Evolutionary conservation across 2,888 invertebrate species (phyloP).

Genomic region (Sabellastarte sp.): DNA sequence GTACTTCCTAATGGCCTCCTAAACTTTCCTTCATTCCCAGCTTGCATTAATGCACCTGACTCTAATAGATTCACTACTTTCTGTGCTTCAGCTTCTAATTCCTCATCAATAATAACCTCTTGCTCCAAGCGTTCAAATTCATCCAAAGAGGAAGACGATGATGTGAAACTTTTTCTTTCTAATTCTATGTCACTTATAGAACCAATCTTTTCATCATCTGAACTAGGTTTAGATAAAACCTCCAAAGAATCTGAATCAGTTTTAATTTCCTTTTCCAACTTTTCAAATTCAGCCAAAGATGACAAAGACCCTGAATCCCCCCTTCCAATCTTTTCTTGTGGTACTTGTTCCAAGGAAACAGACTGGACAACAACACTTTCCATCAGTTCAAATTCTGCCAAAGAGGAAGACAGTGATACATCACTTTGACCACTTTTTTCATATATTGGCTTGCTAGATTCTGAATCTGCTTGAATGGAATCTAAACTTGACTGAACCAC

Average conservation of each 20-base stretch:
- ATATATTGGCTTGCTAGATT: slow-evolving; percentile 2
- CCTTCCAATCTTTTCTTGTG: slow-evolving; percentile 41
- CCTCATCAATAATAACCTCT: slow-evolving; percentile 38
- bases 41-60: slow-evolving; percentile 45
- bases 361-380: slow-evolving; percentile 72
- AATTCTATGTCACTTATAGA: slow-evolving; percentile 15
- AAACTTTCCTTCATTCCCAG: slow-evolving; percentile 14
- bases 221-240: slow-evolving; percentile 31
- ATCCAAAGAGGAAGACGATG: slow-evolving; percentile 46
- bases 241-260: too few species aligned
- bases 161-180: slow-evolving; percentile 37
- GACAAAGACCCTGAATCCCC: slow-evolving; percentile 46
- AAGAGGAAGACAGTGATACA: slow-evolving; percentile 79
- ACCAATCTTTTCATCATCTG: slow-evolving; percentile 61
- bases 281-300: slow-evolving; percentile 89
- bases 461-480: slow-evolving; percentile 11
- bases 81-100: slow-evolving; percentile 55
- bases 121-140: slow-evolving; percentile 52
- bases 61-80: slow-evolving; percentile 56
- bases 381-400: slow-evolving; percentile 90
- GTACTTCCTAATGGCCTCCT: slow-evolving; percentile 6
- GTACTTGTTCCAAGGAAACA: slow-evolving; percentile 66
- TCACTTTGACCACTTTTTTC: slow-evolving; percentile 68
- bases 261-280: slow-evolving; percentile 73
- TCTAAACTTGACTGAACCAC: slow-evolving; percentile 21